These are phyloP conservation scores for Calliphora vomitoria DNA, from an alignment of 2,888 invertebrate species.

Conservation along the genomic window DNA sequence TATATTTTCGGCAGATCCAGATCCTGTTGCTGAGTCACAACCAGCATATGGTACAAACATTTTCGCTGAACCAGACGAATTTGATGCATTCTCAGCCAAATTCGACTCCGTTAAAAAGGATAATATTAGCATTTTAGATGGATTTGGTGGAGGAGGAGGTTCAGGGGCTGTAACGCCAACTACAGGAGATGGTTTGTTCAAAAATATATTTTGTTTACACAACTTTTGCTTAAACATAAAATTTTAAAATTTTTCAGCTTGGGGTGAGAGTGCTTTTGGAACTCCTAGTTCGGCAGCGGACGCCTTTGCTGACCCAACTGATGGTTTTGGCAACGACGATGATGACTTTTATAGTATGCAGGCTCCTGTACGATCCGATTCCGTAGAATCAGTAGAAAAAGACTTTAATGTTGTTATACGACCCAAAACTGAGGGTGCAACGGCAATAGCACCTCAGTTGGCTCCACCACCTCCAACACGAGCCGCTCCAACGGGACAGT, in stretches of 20 bases:
- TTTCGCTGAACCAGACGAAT: constrained; percentile 87
- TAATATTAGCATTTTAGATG: constrained; percentile 82
- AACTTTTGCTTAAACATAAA: background rate
- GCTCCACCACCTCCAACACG: constrained; percentile 88
- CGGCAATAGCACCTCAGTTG: constrained; percentile 88
- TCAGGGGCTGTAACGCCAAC: constrained; percentile 83
- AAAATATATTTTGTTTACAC: background rate
- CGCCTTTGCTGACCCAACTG: constrained; percentile 81
- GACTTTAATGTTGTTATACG: constrained; percentile 92
- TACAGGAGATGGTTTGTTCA: constrained; percentile 80
- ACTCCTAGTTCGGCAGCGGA: constrained; percentile 78
- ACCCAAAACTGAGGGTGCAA: constrained; percentile 85
- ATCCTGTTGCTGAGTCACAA: constrained; percentile 80
- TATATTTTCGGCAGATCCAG: constrained; percentile 79
- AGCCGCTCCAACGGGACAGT: constrained; percentile 74
- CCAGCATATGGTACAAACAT: constrained; percentile 78
- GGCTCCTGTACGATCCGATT: constrained; percentile 88
- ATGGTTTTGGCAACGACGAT: constrained; percentile 89
- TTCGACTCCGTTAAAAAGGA: constrained; percentile 88
- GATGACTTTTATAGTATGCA: constrained; percentile 93
- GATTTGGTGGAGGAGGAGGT: constrained; percentile 80
- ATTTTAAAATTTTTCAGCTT: constrained; percentile 78
- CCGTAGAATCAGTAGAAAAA: constrained; percentile 90
- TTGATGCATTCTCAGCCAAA: constrained; percentile 95
- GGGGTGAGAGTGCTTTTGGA: constrained; percentile 84